Evolutionary conservation across 2,797 vertebrate species (phyloP).

Genomic region (Myotis planiceps): DNA sequence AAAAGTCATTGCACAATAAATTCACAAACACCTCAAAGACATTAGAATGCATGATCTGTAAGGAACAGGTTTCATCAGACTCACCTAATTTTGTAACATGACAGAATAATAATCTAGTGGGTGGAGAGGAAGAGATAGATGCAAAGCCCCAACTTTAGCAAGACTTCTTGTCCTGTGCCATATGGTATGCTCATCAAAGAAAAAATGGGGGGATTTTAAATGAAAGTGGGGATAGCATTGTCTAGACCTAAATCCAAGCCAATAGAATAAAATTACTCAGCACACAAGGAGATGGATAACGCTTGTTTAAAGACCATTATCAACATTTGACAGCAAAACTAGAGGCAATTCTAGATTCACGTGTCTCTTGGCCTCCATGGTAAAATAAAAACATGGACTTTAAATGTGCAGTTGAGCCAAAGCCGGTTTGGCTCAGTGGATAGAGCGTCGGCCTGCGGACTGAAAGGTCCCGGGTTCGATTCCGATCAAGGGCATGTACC

Average conservation of each 20-base stretch:
- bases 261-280: not conserved
- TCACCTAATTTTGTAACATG: slow-evolving; percentile 53
- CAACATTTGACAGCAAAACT: not conserved
- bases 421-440: too few relatives aligned
- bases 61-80: not conserved
- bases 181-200: slow-evolving; percentile 29
- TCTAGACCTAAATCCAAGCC: not conserved
- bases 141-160: not conserved
- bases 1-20: slow-evolving; percentile 45
- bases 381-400: not conserved
- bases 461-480: too few relatives aligned
- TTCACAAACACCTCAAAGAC: slow-evolving; percentile 43
- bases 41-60: not conserved
- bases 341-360: not conserved
- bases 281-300: not conserved
- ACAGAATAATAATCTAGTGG: slow-evolving; percentile 15
- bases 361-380: not conserved
- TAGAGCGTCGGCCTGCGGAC: too few relatives aligned
- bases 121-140: slow-evolving; percentile 45
- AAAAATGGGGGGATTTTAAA: not conserved
- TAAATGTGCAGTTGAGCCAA: not conserved
- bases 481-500: too few relatives aligned
- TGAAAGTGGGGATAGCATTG: not conserved
- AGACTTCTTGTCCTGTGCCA: slow-evolving; percentile 16
- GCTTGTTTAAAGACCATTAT: not conserved